phyloP scores from a whole-genome alignment of 2,888 invertebrate species.

The Heliconius ismenius region DNA sequence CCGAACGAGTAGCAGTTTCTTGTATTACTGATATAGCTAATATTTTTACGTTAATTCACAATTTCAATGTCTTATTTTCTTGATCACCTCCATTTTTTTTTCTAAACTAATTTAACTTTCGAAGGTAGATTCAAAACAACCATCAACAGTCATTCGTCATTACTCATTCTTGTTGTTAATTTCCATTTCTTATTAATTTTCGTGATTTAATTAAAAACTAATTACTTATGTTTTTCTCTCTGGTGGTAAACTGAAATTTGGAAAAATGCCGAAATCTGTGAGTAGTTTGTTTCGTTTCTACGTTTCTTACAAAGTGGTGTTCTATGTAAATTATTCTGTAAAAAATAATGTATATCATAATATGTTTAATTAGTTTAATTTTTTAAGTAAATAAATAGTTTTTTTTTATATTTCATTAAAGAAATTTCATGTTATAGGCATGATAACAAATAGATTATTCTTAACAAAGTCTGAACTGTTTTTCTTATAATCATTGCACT shows the following conservation, averaged over 20 bases:
- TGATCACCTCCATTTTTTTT: not conserved
- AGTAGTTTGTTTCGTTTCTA: slow-evolving; percentile 25
- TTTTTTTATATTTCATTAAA: no score
- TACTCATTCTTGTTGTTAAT: slow-evolving; percentile 8
- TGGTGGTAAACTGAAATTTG: slow-evolving; percentile 15
- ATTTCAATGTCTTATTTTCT: not conserved
- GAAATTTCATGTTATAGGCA: no score
- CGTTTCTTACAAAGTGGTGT: not conserved
- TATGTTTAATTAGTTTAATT: no score
- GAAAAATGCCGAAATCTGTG: slow-evolving; percentile 47
- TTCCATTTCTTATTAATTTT: not conserved
- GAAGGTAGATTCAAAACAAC: slow-evolving; percentile 40
- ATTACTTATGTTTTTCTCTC: slow-evolving; percentile 20
- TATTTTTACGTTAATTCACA: no score
- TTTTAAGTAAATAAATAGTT: no score
- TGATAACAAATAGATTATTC: not conserved
- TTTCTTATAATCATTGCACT: not conserved
- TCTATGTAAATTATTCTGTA: not conserved
- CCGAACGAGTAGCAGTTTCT: not conserved
- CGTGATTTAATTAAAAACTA: slow-evolving; percentile 3
- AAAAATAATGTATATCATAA: no score
- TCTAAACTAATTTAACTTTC: not conserved
- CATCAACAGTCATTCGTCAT: slow-evolving; percentile 6
- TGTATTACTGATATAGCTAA: no score
- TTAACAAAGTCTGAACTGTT: not conserved